A percentile compares a stretch with the other conserved stretches of the same genome.
These are phyloP conservation scores for Heteropelma amictum DNA, from an alignment of 2,888 invertebrate genomes.

Conservation along the genomic window DNA sequence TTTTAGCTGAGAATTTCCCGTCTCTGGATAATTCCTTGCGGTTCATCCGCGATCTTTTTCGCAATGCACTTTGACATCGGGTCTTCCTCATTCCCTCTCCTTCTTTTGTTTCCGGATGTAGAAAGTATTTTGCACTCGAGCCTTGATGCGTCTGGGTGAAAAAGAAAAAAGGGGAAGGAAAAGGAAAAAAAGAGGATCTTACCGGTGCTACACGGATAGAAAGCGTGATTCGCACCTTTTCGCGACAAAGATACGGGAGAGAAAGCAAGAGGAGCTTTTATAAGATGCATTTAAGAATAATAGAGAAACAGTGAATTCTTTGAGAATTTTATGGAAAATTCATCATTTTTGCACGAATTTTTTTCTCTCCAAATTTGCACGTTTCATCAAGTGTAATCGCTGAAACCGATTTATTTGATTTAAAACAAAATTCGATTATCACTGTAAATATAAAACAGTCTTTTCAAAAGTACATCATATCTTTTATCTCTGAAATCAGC, in stretches of 20 bases:
- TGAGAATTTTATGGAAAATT: no score
- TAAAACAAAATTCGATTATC: no score
- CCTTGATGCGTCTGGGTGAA: constrained; percentile 8
- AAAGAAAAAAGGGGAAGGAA: background rate
- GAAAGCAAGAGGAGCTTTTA: constrained; percentile 20
- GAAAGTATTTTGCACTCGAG: constrained; percentile 43
- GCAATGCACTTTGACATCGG: constrained; percentile 44
- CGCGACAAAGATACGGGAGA: constrained; percentile 10
- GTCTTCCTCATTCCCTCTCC: background rate
- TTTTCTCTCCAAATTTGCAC: no score
- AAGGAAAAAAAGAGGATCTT: constrained; percentile 1
- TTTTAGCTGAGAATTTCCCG: constrained; percentile 1
- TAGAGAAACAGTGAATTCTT: no score
- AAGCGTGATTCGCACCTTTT: constrained; percentile 36
- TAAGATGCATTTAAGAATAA: no score
- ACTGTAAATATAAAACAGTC: no score
- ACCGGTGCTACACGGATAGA: constrained; percentile 24
- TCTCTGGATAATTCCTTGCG: background rate
- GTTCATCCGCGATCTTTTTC: constrained; percentile 24
- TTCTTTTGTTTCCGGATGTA: constrained; percentile 28
- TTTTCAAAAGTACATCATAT: no score
- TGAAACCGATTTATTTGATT: no score
- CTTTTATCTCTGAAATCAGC: no score
- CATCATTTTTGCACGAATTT: no score
- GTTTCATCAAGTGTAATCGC: no score